Evolutionary conservation across 2,797 vertebrate genomes (phyloP), one percentile per base, ranked within the genome.

Genomic region (Oreonectes daqikongensis): DNA sequence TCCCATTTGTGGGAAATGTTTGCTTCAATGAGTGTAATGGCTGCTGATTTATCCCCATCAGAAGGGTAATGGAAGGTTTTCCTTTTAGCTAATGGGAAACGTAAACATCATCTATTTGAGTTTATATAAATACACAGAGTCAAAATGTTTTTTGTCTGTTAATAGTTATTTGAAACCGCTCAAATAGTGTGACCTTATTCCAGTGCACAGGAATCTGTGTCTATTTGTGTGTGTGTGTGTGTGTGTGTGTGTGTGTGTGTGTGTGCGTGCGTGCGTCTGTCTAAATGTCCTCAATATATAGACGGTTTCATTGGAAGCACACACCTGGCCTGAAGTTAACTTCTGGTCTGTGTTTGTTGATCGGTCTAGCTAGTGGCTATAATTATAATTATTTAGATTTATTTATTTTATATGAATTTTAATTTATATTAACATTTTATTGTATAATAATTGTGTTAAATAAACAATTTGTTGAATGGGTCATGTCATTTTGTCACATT

Each of bases 41-140:
- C 64, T 75, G 30, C 66, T 69, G 75, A 85, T 82, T 76, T 70
- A 72, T 85, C 79, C 72, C 66, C 79, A 85, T 78, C 81, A 80
- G 46, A 83, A 1, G 65, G 35, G 64, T 81, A 83, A 83, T 81
- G 72, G 61, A 78, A 85, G 71, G 55, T 73, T 77, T 75, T 74
- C 44, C 79, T 73, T 75, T 77, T 72, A 68, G 69, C 80, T 81
- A 83, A 85, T 74, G 57, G 26, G 65, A 77, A 53, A 80, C n/a
- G 57, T 79, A 82, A 69, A 81, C 79, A 81, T 61, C 77, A 81
- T 83, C 66, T 65, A 72, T 85, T 81, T 59, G 67, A 72, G 68
- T 81, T 72, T 75, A 66, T 26, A 72, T 55, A 60, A 74, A 77
- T 68, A 48, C 48, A 74, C 59, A 44, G 28, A 72, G 69, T 26